Percentiles rank a stretch among this genome's conserved stretches.
phyloP scores from a whole-genome alignment of 2,797 vertebrate genomes.

The Coracias cyanogaster region DNA sequence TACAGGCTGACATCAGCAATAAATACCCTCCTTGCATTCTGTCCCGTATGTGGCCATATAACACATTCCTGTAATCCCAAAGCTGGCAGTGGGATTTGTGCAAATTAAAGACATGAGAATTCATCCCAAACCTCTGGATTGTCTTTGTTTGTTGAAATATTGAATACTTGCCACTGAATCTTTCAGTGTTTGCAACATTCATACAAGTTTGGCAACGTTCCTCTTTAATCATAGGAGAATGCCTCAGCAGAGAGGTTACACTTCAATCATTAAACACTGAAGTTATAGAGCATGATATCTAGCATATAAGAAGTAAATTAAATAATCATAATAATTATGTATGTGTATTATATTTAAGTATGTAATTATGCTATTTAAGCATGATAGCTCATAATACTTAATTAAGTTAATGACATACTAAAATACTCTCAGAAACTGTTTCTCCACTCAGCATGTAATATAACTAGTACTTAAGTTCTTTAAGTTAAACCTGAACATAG shows the following conservation, averaged over 20 bases:
- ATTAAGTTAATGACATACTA: constrained; percentile 9
- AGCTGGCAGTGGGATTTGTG: neutral
- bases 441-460: neutral
- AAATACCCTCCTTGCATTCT: neutral
- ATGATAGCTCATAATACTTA: neutral
- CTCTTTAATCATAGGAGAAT: neutral
- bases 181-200: neutral
- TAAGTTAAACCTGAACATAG: neutral
- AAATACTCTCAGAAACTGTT: neutral
- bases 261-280: neutral
- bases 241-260: neutral
- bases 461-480: neutral
- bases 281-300: neutral
- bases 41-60: neutral
- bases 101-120: neutral
- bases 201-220: neutral
- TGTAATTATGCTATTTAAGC: neutral
- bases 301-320: neutral
- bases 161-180: neutral
- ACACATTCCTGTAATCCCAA: neutral
- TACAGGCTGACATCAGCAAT: neutral
- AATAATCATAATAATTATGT: neutral
- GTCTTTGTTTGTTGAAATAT: neutral
- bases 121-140: neutral
- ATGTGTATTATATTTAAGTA: neutral